Conservation (phyloP, 2,888 invertebrate genomes). For the Cephus sareptanus region DNA sequence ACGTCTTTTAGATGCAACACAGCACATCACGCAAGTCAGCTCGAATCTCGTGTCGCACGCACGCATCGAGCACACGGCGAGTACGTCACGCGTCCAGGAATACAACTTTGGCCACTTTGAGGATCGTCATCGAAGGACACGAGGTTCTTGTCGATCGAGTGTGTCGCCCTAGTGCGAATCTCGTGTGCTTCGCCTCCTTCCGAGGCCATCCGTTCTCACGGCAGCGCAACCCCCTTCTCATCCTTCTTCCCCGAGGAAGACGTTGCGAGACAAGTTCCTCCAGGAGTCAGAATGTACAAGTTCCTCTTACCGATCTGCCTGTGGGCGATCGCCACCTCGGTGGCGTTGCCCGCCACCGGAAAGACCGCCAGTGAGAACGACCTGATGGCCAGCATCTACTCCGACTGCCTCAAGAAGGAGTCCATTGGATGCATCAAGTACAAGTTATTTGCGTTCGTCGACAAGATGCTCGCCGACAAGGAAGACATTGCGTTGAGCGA, state of each 20-base stretch:
- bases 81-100: no score
- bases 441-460: conserved; percentile 87
- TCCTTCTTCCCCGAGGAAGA: no score
- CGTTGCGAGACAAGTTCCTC: no score
- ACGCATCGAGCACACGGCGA: background rate
- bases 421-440: conserved; percentile 87
- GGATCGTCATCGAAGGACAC: no score
- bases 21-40: conserved; percentile 63
- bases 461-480: conserved; percentile 84
- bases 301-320: conserved; percentile 40
- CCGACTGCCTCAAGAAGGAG: conserved; percentile 84
- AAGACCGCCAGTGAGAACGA: conserved; percentile 78
- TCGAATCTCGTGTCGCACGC: conserved; percentile 44
- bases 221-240: no score
- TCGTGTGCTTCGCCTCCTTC: no score
- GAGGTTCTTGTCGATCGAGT: no score
- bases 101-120: no score
- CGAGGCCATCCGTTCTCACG: no score
- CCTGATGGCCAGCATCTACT: conserved; percentile 80
- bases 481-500: conserved; percentile 84
- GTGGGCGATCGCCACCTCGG: conserved; percentile 68
- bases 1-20: conserved; percentile 65
- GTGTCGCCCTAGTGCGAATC: no score
- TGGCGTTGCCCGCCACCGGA: conserved; percentile 79
- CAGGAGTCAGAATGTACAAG: conserved; percentile 29